A percentile compares a stretch with the other conserved stretches of the same genome.
phyloP scores from a whole-genome alignment of 2,797 vertebrate species.

The Podarcis lilfordi region DNA sequence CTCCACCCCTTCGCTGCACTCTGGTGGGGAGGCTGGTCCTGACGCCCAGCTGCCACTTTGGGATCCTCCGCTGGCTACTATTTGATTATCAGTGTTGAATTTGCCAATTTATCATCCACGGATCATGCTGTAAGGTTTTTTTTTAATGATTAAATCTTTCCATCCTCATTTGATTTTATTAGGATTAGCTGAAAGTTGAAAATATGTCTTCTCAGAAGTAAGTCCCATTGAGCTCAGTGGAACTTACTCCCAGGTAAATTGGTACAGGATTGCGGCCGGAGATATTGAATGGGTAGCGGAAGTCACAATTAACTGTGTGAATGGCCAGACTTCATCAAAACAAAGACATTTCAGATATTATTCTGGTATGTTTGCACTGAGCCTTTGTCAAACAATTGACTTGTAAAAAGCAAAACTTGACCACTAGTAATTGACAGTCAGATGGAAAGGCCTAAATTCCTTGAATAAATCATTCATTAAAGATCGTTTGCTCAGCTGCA shows the following conservation, averaged over 20 bases:
- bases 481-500: conserved; percentile 48
- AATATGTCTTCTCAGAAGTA: too few relatives aligned
- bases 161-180: conserved; percentile 36
- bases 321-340: conserved; percentile 51
- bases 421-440: conserved; percentile 45
- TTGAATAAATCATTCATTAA: conserved; percentile 25
- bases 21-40: too few relatives aligned
- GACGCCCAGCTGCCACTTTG: too few relatives aligned
- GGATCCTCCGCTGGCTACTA: too few relatives aligned
- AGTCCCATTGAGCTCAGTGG: too few relatives aligned
- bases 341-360: conserved; percentile 22
- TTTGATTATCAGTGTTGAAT: neutral
- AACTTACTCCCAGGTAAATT: neutral
- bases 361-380: conserved; percentile 47
- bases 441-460: conserved; percentile 19
- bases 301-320: conserved; percentile 8
- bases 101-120: neutral
- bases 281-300: conserved; percentile 18
- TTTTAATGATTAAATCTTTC: neutral
- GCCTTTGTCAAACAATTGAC: conserved; percentile 33
- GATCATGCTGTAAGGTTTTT: neutral
- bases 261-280: neutral
- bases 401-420: conserved; percentile 7
- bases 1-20: too few relatives aligned
- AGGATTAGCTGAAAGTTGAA: conserved; percentile 5